phyloP scores from a whole-genome alignment of 1,140 invertebrate genomes.

The Zaprionus kolodkinae region DNA sequence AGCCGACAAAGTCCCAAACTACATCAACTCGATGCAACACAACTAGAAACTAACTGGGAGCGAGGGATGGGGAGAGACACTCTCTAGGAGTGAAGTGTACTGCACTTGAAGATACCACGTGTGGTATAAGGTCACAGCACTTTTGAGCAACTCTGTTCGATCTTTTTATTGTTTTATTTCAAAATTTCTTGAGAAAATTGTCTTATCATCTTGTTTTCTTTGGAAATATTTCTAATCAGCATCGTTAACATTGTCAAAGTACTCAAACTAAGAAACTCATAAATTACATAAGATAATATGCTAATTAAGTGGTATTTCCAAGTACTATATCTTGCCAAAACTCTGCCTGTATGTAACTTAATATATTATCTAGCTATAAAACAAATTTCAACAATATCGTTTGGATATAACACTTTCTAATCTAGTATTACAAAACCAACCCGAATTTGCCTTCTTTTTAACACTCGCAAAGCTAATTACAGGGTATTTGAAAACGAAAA shows the following conservation, averaged over 20 bases:
- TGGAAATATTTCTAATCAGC: too few species aligned
- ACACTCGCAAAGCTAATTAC: neutral
- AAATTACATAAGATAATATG: too few species aligned
- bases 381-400: neutral
- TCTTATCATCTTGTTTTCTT: neutral
- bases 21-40: slow-evolving; percentile 18
- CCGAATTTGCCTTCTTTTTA: neutral
- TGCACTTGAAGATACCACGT: neutral
- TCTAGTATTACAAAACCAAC: too few species aligned
- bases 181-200: neutral
- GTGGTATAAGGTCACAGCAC: neutral
- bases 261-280: too few species aligned
- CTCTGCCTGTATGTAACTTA: too few species aligned
- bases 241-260: too few species aligned
- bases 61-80: neutral
- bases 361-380: neutral
- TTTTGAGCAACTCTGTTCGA: neutral
- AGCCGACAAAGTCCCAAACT: slow-evolving; percentile 44
- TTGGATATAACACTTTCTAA: neutral
- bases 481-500: slow-evolving; percentile 13
- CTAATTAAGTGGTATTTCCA: too few species aligned
- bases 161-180: neutral
- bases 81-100: neutral
- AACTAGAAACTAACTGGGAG: slow-evolving; percentile 2
- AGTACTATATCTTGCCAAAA: too few species aligned